phyloP scores from a whole-genome alignment of 2,797 vertebrate species.

The Propithecus perrieri region DNA sequence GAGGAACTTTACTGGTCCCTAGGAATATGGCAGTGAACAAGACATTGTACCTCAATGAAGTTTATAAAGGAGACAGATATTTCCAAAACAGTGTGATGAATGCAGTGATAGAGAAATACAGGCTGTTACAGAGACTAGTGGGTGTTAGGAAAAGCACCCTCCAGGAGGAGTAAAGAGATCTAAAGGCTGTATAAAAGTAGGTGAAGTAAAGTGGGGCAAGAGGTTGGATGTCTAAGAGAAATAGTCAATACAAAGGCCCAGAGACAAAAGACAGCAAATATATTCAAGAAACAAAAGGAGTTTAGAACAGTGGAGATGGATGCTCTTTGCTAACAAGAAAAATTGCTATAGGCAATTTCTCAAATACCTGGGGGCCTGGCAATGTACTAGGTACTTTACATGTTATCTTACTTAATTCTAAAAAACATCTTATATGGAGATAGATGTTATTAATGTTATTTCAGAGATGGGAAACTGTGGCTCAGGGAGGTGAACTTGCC shows the following conservation, averaged over 20 bases:
- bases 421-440: not conserved
- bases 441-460: slow-evolving; percentile 23
- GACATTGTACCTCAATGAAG: not conserved
- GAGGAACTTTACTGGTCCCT: not conserved
- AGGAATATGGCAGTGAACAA: not conserved
- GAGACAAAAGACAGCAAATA: slow-evolving; percentile 45
- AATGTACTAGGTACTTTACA: slow-evolving; percentile 17
- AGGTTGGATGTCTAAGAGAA: not conserved
- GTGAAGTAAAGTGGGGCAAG: not conserved
- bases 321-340: slow-evolving; percentile 28
- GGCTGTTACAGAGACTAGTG: not conserved
- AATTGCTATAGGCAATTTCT: slow-evolving; percentile 14
- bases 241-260: slow-evolving; percentile 30
- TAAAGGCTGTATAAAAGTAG: not conserved
- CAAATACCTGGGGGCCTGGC: not conserved
- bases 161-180: not conserved
- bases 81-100: not conserved
- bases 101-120: not conserved
- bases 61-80: not conserved
- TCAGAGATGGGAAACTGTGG: slow-evolving; percentile 16
- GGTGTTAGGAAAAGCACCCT: not conserved
- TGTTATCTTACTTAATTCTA: slow-evolving; percentile 29
- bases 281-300: slow-evolving; percentile 22
- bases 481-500: not conserved
- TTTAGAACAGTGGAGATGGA: slow-evolving; percentile 11